Conservation (phyloP, 2,113 vertebrate species). For the Calonectris borealis region DNA sequence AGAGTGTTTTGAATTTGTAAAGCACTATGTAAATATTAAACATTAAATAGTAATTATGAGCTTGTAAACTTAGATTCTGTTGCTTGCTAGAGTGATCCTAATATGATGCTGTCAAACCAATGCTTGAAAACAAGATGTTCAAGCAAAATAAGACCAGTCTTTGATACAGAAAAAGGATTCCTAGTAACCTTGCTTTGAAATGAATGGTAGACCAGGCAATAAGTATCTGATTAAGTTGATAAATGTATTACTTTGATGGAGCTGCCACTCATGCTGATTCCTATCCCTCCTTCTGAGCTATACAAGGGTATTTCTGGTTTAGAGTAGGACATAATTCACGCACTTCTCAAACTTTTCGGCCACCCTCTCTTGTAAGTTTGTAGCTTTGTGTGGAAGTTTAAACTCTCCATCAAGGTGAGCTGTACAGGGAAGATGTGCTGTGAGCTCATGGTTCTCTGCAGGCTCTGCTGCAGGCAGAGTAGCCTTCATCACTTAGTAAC, state of each 20-base stretch:
- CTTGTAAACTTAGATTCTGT: slow-evolving; percentile 32
- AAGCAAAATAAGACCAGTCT: background rate
- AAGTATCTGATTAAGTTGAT: background rate
- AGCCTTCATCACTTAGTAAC: background rate
- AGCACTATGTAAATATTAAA: slow-evolving; percentile 43
- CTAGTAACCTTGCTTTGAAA: background rate
- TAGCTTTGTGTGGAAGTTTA: background rate
- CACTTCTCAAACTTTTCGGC: background rate
- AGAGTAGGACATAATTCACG: background rate
- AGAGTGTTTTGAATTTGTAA: slow-evolving; percentile 14
- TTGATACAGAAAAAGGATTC: background rate
- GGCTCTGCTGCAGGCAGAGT: background rate
- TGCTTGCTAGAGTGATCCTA: slow-evolving; percentile 3
- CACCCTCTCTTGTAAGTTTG: background rate
- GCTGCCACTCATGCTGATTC: background rate
- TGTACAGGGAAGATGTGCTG: background rate
- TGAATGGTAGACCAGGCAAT: background rate
- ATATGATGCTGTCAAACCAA: background rate
- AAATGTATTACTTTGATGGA: background rate
- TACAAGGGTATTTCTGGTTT: background rate
- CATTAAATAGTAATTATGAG: slow-evolving; percentile 29
- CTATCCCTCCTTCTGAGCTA: background rate
- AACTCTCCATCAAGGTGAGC: background rate
- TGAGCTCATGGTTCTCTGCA: background rate
- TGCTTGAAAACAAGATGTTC: slow-evolving; percentile 2